These are phyloP conservation scores for Neopipo cinnamomea DNA, from an alignment of 2,113 vertebrate genomes.

Conservation along the genomic window DNA sequence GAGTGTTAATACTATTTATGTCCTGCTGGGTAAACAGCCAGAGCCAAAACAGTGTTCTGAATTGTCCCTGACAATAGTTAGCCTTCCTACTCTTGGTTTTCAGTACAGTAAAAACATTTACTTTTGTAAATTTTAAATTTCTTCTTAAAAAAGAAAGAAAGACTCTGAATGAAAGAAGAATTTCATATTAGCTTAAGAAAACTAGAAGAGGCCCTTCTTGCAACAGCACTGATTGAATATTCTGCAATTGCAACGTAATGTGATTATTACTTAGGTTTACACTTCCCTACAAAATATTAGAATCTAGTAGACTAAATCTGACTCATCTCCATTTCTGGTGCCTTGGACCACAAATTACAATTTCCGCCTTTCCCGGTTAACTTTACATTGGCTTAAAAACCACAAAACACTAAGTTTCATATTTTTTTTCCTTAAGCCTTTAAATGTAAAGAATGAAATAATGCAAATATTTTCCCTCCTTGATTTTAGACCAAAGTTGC, in stretches of 20 bases:
- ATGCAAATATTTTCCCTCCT: constrained; percentile 41
- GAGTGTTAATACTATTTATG: constrained; percentile 63
- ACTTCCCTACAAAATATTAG: neutral
- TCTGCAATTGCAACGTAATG: neutral
- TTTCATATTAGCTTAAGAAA: neutral
- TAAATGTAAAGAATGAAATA: neutral
- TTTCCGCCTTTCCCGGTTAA: neutral
- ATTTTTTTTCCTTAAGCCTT: neutral
- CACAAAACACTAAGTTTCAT: neutral
- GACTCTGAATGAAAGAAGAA: neutral
- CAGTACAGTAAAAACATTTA: neutral
- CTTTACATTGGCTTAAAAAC: neutral
- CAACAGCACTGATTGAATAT: neutral
- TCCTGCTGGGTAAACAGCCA: constrained; percentile 58
- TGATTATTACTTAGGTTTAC: neutral
- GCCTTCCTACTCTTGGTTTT: neutral
- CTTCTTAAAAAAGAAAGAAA: neutral
- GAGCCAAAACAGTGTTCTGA: neutral
- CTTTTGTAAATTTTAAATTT: neutral
- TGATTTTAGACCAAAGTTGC: constrained; percentile 12
- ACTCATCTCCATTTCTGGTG: neutral
- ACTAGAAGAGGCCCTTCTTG: neutral
- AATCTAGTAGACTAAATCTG: neutral
- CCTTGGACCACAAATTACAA: neutral
- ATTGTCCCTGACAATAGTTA: neutral